Percentiles rank a stretch among this genome's conserved stretches.
phyloP scores from a whole-genome alignment of 2,113 vertebrate genomes.

The Ceyx margarethae region DNA sequence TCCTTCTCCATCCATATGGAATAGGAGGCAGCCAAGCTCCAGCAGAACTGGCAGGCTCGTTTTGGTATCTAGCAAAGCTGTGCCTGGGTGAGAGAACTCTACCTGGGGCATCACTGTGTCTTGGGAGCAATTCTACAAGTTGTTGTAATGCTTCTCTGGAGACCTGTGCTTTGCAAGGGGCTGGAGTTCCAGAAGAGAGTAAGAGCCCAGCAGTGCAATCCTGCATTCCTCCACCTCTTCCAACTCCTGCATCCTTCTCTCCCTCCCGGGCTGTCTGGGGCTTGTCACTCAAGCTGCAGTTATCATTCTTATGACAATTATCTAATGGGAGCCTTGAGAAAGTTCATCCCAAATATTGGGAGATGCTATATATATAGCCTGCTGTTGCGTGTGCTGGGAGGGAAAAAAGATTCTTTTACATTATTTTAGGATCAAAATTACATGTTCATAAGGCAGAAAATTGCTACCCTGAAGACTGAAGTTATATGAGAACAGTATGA shows the following conservation, averaged over 20 bases:
- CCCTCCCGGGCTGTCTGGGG: rapidly evolving
- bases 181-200: not conserved
- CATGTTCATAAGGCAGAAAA: not conserved
- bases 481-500: not conserved
- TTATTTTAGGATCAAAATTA: not conserved
- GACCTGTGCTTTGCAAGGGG: not conserved
- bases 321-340: not conserved
- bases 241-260: rapidly evolving
- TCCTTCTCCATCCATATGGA: not conserved
- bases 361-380: not conserved
- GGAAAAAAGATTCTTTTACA: not conserved
- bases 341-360: not conserved
- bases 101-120: not conserved
- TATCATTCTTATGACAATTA: not conserved
- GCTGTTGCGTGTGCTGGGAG: not conserved
- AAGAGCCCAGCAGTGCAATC: not conserved
- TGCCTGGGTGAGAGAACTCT: not conserved
- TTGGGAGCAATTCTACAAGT: not conserved
- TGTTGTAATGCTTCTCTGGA: not conserved
- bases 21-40: not conserved
- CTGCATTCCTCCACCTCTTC: not conserved
- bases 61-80: not conserved
- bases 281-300: not conserved
- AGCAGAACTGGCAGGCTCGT: not conserved
- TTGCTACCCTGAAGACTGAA: not conserved